Evolutionary conservation across 2,113 vertebrate genomes (phyloP), one percentile per base, ranked within the genome.

Genomic region (Melanocharis versteri): DNA sequence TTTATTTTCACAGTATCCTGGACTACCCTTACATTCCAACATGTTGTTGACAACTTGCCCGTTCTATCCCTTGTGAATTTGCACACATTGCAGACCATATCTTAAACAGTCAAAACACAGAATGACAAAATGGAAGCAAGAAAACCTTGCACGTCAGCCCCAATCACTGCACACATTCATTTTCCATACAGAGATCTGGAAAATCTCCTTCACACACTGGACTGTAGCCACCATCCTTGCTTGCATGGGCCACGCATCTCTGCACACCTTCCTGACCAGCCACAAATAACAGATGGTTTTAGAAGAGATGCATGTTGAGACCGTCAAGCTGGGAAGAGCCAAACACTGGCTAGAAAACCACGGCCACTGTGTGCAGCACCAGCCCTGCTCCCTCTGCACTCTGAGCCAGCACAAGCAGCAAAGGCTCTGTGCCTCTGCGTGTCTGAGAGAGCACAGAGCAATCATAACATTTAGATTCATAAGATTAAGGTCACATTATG

Each of bases 241-340:
- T 30, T 47, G 50, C 0, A 0, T 66, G 71, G 58, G 83, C 21
- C 27, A 73, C 6, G 0, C 42, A 28, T 66, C 19, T 26, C 47
- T 48, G 47, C 50, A 70, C 54, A 94, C 86, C 83, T 51, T 87
- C 71, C 62, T 87, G 86, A 81, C 76, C 91, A 81, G 76, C 60
- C 56, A 86, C 76, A 83, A 93, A 75, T 28, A 85, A 42, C 79
- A 93, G 62, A 88, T 73, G 68, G 42, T 35, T 95, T 73, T 39
- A 69, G 44, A 61, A 33, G 60, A 90, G 20, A 48, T 33, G 28
- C 45, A 17, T 22, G 37, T 42, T 37, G 33, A 53, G 39, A 90
- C 42, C 22, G 14, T 77, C 28, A 44, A 24, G 62, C 1, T 65
- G 11, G 45, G n/a, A 86, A 62, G 13, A 80, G 31, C 45, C 81